Percentiles rank a stretch among this genome's conserved stretches.
Evolutionary conservation across 2,888 invertebrate genomes (phyloP).

Genomic region (Epinotia nisella): DNA sequence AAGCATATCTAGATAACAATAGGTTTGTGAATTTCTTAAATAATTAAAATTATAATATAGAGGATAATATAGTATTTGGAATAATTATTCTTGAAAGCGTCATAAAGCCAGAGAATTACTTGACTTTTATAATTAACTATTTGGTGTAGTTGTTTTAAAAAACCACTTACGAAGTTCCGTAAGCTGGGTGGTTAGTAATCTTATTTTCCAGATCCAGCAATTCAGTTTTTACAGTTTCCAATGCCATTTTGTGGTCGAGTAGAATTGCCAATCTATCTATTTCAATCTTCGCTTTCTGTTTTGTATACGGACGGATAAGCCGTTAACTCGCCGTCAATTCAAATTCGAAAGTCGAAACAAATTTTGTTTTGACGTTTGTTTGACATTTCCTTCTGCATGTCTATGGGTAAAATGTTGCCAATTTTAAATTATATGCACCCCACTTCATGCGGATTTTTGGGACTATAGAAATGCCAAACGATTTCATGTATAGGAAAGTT

Average conservation of each 20-base stretch:
- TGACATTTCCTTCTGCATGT: slow-evolving; percentile 13
- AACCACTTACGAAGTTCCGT: slow-evolving; percentile 82
- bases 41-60: background rate
- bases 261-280: too few species aligned
- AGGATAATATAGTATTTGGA: background rate
- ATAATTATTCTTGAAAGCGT: background rate
- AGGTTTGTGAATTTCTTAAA: background rate
- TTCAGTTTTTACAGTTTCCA: slow-evolving; percentile 56
- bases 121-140: background rate
- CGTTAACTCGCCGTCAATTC: slow-evolving; percentile 21
- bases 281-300: background rate
- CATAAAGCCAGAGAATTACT: too few species aligned
- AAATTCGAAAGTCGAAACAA: slow-evolving; percentile 32
- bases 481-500: too few species aligned
- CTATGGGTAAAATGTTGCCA: slow-evolving; percentile 32
- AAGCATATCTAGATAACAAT: slow-evolving; percentile 84
- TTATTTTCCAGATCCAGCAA: slow-evolving; percentile 73
- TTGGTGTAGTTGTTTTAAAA: background rate
- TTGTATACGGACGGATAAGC: background rate
- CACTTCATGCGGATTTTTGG: background rate
- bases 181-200: slow-evolving; percentile 86
- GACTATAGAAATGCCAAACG: too few species aligned
- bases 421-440: background rate
- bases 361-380: slow-evolving; percentile 2
- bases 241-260: slow-evolving; percentile 36